Conservation (phyloP, 2,888 invertebrate species). For the Aporophyla lueneburgensis region DNA sequence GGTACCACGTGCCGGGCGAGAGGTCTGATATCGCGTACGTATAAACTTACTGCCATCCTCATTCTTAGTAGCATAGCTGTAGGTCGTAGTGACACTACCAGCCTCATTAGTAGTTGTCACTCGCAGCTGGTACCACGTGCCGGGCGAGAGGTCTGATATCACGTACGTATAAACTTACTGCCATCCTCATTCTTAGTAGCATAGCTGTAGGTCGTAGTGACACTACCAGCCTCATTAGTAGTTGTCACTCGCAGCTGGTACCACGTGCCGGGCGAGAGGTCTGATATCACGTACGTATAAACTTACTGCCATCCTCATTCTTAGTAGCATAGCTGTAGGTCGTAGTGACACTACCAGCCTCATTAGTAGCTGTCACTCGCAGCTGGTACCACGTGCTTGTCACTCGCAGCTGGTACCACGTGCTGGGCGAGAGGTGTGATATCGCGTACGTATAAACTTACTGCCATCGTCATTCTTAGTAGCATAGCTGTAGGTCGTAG, state of each 20-base stretch:
- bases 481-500: slow-evolving; percentile 90
- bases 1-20: slow-evolving; percentile 91
- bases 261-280: no score
- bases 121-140: no score
- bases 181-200: no score
- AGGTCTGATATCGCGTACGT: slow-evolving; percentile 88
- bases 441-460: slow-evolving; percentile 80
- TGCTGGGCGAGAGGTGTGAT: slow-evolving; percentile 48
- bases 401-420: slow-evolving; percentile 90
- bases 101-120: no score
- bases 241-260: no score
- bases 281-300: not conserved
- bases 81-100: no score
- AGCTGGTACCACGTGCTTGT: no score
- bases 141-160: no score
- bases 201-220: no score
- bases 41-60: no score
- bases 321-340: slow-evolving; percentile 91
- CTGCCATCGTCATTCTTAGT: slow-evolving; percentile 92
- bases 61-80: no score
- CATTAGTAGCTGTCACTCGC: slow-evolving; percentile 91
- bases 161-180: slow-evolving; percentile 81
- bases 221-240: no score
- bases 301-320: slow-evolving; percentile 91
- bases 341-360: slow-evolving; percentile 91